These are phyloP conservation scores for Hyperoplus immaculatus DNA, from an alignment of 2,797 vertebrate species.

Conservation along the genomic window DNA sequence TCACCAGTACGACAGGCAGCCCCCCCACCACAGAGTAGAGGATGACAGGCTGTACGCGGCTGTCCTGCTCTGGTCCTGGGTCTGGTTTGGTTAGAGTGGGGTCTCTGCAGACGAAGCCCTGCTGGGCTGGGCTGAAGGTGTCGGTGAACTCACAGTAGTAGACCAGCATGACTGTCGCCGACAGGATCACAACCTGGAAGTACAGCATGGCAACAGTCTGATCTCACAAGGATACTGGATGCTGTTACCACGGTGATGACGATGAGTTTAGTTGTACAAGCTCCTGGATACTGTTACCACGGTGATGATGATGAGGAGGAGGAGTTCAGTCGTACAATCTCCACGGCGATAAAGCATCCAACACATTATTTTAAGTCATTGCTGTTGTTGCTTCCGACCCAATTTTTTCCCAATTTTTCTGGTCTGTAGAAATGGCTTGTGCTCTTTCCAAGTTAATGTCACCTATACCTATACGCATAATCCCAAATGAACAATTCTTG, in stretches of 20 bases:
- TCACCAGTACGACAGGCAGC: slow-evolving; percentile 91
- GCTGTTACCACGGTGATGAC: not conserved
- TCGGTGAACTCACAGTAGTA: slow-evolving; percentile 96
- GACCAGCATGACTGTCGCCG: slow-evolving; percentile 92
- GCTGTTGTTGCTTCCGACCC: not conserved
- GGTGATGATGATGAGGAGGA: not conserved
- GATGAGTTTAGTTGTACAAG: not conserved
- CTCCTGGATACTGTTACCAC: not conserved
- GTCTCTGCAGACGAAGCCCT: slow-evolving; percentile 94
- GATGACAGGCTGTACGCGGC: slow-evolving; percentile 89
- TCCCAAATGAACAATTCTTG: not conserved
- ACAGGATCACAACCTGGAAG: slow-evolving; percentile 93
- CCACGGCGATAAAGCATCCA: not conserved
- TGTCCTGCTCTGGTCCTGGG: slow-evolving; percentile 91
- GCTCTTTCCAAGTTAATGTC: not conserved
- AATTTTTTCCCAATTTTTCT: not conserved
- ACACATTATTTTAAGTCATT: not conserved
- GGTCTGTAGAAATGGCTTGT: not conserved
- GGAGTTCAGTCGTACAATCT: not conserved
- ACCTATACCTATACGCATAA: not conserved
- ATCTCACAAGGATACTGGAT: not conserved
- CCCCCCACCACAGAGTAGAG: slow-evolving; percentile 92
- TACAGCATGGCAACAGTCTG: slow-evolving; percentile 79
- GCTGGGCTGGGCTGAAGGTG: slow-evolving; percentile 91
- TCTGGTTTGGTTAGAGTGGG: slow-evolving; percentile 90